Conservation (phyloP, 2,113 vertebrate species). For the Bostrychus sinensis region DNA sequence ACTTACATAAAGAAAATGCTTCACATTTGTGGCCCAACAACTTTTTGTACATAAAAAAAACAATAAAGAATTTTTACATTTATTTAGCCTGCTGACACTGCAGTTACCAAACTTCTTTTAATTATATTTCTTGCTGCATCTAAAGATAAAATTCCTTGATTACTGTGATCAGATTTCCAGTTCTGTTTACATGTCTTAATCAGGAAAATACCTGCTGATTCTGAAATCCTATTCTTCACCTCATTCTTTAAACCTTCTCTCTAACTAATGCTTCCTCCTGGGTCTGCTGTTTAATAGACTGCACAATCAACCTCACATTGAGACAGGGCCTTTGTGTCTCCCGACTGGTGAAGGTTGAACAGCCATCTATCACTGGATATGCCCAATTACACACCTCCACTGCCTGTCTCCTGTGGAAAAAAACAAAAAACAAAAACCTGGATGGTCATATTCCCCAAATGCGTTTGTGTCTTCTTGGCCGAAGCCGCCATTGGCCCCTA, state of each 20-base stretch:
- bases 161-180: conserved; percentile 40
- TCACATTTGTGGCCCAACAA: too few species aligned
- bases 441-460: conserved; percentile 16
- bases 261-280: conserved; percentile 53
- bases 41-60: neutral
- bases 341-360: conserved; percentile 56
- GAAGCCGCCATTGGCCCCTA: conserved; percentile 34
- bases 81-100: neutral
- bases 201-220: conserved; percentile 26
- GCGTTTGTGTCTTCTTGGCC: conserved; percentile 29
- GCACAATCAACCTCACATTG: conserved; percentile 72
- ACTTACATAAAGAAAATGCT: too few species aligned
- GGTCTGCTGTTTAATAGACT: conserved; percentile 64
- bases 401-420: conserved; percentile 28
- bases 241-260: conserved; percentile 37
- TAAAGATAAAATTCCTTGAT: conserved; percentile 30
- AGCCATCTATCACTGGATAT: conserved; percentile 68
- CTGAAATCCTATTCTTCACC: conserved; percentile 43
- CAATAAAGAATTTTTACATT: neutral
- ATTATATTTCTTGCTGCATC: neutral
- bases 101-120: neutral
- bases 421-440: too few species aligned
- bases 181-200: conserved; percentile 61
- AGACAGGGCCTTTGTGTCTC: conserved; percentile 54
- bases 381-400: conserved; percentile 68